Conservation (phyloP, 2,113 vertebrate genomes). For the Myotis lucifugus region DNA sequence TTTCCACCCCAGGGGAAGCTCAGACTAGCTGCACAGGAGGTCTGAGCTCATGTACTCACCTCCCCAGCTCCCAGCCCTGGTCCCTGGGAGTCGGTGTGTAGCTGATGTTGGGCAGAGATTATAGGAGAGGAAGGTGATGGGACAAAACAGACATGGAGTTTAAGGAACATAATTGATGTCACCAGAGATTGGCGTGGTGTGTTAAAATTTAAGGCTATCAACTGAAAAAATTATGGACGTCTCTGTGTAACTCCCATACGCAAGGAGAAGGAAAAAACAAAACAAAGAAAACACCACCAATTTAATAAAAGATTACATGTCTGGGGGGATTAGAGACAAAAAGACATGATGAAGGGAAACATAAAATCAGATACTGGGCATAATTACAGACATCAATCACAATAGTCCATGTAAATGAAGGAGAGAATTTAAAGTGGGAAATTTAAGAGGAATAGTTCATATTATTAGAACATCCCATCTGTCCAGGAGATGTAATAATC, state of each 20-base stretch:
- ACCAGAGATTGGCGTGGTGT: background rate
- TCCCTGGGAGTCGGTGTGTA: background rate
- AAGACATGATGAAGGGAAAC: background rate
- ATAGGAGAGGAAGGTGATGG: background rate
- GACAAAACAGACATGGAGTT: background rate
- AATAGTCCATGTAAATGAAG: background rate
- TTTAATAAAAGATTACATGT: background rate
- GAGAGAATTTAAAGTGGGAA: background rate
- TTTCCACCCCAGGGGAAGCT: background rate
- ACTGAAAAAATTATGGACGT: background rate
- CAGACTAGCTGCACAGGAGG: background rate
- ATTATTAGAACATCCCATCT: background rate
- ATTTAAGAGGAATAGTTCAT: background rate
- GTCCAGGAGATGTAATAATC: background rate
- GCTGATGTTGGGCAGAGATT: background rate
- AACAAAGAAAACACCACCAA: background rate
- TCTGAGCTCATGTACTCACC: background rate
- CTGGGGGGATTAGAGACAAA: background rate
- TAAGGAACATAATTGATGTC: background rate
- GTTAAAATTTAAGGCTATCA: background rate
- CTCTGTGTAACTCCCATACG: background rate
- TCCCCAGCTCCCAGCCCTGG: background rate
- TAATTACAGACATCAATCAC: background rate
- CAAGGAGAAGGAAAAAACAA: background rate
- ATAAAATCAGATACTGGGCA: background rate